A percentile compares a stretch with the other conserved stretches of the same genome.
phyloP scores from a whole-genome alignment of 2,888 invertebrate species.

The Belgica antarctica region DNA sequence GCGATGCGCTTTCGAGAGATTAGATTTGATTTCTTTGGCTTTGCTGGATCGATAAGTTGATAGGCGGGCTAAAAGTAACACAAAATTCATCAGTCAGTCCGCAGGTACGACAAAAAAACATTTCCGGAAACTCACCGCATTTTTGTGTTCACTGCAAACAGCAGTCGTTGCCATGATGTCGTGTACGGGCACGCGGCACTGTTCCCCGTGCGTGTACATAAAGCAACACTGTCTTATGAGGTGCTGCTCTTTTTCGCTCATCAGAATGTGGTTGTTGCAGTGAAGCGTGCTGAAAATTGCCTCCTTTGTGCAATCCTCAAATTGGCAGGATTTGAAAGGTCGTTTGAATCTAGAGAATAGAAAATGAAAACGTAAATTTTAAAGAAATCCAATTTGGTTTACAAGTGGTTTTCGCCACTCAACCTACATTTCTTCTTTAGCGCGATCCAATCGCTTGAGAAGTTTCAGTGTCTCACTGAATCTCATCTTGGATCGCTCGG shows the following conservation, averaged over 20 bases:
- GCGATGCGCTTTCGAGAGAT: constrained; percentile 27
- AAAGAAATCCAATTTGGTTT: no score
- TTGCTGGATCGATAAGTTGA: constrained; percentile 32
- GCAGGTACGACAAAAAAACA: not conserved
- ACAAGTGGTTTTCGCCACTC: not conserved
- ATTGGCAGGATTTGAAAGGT: constrained; percentile 1
- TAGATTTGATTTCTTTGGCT: constrained; percentile 28
- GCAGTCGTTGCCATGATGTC: constrained; percentile 57
- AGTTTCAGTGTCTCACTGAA: constrained; percentile 5
- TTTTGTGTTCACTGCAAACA: constrained; percentile 31
- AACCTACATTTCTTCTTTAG: constrained; percentile 25
- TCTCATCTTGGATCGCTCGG: constrained; percentile 20
- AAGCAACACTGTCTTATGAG: constrained; percentile 39
- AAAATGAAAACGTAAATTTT: constrained; percentile 6
- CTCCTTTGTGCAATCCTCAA: constrained; percentile 49
- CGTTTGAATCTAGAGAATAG: constrained; percentile 8
- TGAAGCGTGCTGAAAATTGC: constrained; percentile 63
- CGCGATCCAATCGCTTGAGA: constrained; percentile 12
- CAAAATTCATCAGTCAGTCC: not conserved
- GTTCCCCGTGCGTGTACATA: constrained; percentile 56
- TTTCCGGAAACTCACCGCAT: constrained; percentile 34
- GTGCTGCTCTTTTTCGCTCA: constrained; percentile 23
- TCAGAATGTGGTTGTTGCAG: constrained; percentile 77
- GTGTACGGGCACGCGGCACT: constrained; percentile 75
- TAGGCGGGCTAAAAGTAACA: not conserved